Conservation (phyloP, 2,797 vertebrate genomes). For the Cuculus canorus region DNA sequence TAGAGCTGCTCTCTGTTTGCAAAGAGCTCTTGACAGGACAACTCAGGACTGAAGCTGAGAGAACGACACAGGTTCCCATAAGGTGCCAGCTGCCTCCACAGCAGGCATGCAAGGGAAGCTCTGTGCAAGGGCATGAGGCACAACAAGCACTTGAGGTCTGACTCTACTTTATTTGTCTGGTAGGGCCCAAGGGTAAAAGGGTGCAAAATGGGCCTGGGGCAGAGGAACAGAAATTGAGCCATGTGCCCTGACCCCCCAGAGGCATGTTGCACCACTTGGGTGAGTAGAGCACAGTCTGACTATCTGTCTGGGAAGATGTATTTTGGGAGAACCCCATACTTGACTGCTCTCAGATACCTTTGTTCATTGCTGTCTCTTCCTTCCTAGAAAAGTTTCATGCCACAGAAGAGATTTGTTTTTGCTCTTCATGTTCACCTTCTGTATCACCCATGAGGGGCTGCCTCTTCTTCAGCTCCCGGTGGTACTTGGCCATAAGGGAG, state of each 20-base stretch:
- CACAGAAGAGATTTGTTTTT: slow-evolving; percentile 98
- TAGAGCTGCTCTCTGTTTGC: not conserved
- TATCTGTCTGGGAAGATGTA: slow-evolving; percentile 52
- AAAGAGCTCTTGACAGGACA: not conserved
- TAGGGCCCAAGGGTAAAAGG: slow-evolving; percentile 60
- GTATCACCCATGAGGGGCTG: slow-evolving; percentile 96
- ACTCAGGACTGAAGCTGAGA: slow-evolving; percentile 13
- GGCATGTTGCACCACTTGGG: slow-evolving; percentile 58
- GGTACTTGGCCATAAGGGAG: slow-evolving; percentile 98
- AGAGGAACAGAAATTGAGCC: slow-evolving; percentile 62
- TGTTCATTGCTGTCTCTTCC: slow-evolving; percentile 32
- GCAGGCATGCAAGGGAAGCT: slow-evolving; percentile 25
- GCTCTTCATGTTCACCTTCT: slow-evolving; percentile 86
- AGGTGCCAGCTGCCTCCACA: slow-evolving; percentile 43
- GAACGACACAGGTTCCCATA: slow-evolving; percentile 39
- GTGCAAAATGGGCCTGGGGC: slow-evolving; percentile 64
- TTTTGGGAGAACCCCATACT: slow-evolving; percentile 48
- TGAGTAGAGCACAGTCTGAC: slow-evolving; percentile 66
- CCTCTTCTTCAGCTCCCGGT: slow-evolving; percentile 96
- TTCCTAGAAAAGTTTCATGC: slow-evolving; percentile 79
- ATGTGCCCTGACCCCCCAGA: slow-evolving; percentile 53
- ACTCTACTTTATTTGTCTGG: slow-evolving; percentile 72
- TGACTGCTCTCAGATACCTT: slow-evolving; percentile 57
- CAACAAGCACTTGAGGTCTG: slow-evolving; percentile 64
- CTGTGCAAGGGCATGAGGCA: slow-evolving; percentile 65